Evolutionary conservation across 2,888 invertebrate species (phyloP).

Genomic region (Andrena fulva): DNA sequence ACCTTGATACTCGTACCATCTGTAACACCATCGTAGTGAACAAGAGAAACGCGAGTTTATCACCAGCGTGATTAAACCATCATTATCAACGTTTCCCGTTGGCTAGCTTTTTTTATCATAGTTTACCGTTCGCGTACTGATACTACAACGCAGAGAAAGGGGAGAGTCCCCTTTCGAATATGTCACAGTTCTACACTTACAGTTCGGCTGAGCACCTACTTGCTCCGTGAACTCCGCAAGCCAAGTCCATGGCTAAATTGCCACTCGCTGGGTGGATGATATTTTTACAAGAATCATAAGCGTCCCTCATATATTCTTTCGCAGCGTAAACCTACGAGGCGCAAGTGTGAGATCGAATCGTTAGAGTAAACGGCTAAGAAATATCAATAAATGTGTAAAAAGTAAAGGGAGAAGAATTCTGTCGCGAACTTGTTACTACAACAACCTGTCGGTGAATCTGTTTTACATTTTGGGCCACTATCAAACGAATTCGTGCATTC

Average conservation of each 20-base stretch:
- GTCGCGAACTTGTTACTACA: background rate
- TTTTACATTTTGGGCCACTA: background rate
- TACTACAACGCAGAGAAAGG: too few species aligned
- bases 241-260: slow-evolving; percentile 90
- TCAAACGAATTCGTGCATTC: background rate
- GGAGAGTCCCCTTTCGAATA: background rate
- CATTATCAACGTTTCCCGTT: too few species aligned
- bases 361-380: background rate
- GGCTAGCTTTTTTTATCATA: too few species aligned
- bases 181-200: slow-evolving; percentile 74
- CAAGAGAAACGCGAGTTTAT: too few species aligned
- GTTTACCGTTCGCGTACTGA: too few species aligned
- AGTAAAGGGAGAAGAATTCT: too few species aligned
- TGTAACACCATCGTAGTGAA: slow-evolving; percentile 71
- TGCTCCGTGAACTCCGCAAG: slow-evolving; percentile 90
- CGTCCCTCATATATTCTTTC: slow-evolving; percentile 87
- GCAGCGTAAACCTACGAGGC: slow-evolving; percentile 84
- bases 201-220: slow-evolving; percentile 88
- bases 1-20: slow-evolving; percentile 90
- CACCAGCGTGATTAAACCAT: too few species aligned
- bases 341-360: background rate
- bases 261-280: slow-evolving; percentile 92
- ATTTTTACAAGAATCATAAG: slow-evolving; percentile 92
- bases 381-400: too few species aligned
- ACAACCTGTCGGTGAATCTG: too few species aligned